Evolutionary conservation across 2,888 invertebrate species (phyloP).

Genomic region (Metopia argyrocephala): DNA sequence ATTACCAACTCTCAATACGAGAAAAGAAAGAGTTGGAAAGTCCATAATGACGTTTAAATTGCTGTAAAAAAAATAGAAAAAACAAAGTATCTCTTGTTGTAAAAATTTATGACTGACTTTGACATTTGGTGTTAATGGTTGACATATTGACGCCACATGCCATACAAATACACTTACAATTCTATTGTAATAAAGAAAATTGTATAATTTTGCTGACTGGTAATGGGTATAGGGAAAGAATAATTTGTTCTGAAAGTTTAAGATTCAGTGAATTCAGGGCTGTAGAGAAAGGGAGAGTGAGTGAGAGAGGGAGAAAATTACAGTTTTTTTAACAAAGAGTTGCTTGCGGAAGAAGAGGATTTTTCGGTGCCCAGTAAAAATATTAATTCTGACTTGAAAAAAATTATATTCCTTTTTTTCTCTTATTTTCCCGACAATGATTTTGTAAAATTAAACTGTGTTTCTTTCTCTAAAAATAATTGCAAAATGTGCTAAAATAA

Average conservation of each 20-base stretch:
- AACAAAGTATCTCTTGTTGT: conserved; percentile 32
- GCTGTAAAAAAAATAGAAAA: background rate
- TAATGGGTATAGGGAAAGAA: conserved; percentile 27
- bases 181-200: conserved; percentile 44
- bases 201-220: conserved; percentile 27
- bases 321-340: conserved; percentile 43
- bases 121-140: conserved; percentile 62
- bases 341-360: background rate
- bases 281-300: background rate
- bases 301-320: background rate
- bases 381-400: conserved; percentile 36
- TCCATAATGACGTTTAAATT: conserved; percentile 16
- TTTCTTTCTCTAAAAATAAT: too few species aligned
- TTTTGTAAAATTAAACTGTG: too few species aligned
- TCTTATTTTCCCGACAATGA: background rate
- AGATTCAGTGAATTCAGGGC: background rate
- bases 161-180: background rate
- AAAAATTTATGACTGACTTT: conserved; percentile 52
- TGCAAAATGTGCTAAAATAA: too few species aligned
- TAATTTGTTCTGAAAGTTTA: conserved; percentile 54
- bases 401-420: conserved; percentile 20
- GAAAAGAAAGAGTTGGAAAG: conserved; percentile 11
- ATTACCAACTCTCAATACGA: too few species aligned
- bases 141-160: conserved; percentile 58
- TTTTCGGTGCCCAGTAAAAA: conserved; percentile 14